phyloP scores from a whole-genome alignment of 2,888 invertebrate species.

The Eupithecia subumbrata region DNA sequence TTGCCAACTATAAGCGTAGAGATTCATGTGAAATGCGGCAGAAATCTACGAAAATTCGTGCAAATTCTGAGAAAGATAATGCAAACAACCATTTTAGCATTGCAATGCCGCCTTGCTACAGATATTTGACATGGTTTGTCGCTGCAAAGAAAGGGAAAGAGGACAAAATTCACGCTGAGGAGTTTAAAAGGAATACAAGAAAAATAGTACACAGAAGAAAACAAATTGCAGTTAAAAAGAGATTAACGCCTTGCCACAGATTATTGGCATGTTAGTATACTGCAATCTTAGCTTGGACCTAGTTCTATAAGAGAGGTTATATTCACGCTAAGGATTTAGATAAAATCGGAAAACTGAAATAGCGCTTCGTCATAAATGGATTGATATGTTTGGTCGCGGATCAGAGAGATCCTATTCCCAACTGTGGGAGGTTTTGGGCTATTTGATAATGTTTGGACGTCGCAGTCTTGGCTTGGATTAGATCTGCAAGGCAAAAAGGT shows the following conservation, averaged over 20 bases:
- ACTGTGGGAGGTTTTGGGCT: neutral
- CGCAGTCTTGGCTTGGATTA: neutral
- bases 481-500: neutral
- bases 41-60: neutral
- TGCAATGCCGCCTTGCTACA: neutral
- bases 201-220: neutral
- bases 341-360: neutral
- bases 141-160: neutral
- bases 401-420: neutral
- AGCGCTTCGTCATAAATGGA: neutral
- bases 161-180: neutral
- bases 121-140: neutral
- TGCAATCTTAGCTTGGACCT: neutral
- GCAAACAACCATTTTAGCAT: neutral
- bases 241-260: neutral
- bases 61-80: neutral
- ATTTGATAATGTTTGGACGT: neutral
- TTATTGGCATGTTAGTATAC: neutral
- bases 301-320: neutral
- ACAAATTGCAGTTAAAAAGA: neutral
- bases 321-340: neutral
- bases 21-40: neutral
- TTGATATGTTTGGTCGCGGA: neutral
- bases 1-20: neutral
- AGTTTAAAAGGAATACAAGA: neutral